Conservation (phyloP, 2,797 vertebrate genomes). For the Cebuella pygmaea region DNA sequence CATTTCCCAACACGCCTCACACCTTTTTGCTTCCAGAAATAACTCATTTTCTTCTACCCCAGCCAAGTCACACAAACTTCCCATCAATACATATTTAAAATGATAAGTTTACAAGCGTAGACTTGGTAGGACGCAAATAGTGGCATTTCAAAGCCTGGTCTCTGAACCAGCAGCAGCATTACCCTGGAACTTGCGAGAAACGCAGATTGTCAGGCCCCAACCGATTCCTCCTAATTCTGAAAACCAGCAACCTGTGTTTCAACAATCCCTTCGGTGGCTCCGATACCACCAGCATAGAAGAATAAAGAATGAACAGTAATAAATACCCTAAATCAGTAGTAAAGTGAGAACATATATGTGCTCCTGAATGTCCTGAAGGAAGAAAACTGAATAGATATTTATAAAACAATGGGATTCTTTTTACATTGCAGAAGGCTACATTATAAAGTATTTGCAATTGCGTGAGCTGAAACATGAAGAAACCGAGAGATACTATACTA, state of each 20-base stretch:
- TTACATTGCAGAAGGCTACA: not conserved
- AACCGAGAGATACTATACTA: slow-evolving; percentile 57
- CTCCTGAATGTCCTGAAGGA: not conserved
- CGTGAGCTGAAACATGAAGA: slow-evolving; percentile 64
- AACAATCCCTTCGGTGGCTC: not conserved
- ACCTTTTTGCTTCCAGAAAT: not conserved
- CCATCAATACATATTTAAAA: not conserved
- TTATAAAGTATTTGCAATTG: slow-evolving; percentile 15
- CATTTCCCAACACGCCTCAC: not conserved
- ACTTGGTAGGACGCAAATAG: no score
- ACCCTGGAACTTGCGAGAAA: not conserved
- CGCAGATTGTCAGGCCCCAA: not conserved
- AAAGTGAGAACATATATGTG: not conserved
- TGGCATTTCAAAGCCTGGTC: not conserved
- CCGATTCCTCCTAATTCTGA: not conserved
- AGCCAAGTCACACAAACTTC: not conserved
- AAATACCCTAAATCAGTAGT: not conserved
- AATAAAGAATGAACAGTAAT: not conserved
- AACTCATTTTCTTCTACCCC: not conserved
- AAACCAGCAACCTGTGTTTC: not conserved
- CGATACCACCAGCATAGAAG: not conserved
- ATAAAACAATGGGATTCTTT: slow-evolving; percentile 23
- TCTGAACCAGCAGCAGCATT: not conserved
- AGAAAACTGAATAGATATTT: not conserved
- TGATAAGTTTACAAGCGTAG: not conserved